Percentiles rank a stretch among this genome's conserved stretches.
Evolutionary conservation across 2,797 vertebrate genomes (phyloP).

Genomic region (Myotis findleyi): DNA sequence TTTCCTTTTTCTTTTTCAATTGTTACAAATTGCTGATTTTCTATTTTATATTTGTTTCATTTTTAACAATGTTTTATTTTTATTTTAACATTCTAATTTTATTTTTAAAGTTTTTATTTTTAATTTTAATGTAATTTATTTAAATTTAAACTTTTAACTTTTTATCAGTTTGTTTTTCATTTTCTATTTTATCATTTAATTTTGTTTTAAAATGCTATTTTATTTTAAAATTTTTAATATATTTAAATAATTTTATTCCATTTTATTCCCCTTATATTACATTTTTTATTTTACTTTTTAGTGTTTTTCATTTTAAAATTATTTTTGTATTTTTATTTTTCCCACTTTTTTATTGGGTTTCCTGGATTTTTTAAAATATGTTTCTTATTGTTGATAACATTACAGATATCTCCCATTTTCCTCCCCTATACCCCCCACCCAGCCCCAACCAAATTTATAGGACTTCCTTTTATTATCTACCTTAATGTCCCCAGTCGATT

Average conservation of each 20-base stretch:
- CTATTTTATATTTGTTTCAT: background rate
- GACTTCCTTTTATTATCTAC: background rate
- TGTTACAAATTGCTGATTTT: background rate
- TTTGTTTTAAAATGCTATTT: background rate
- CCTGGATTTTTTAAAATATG: background rate
- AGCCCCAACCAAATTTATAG: background rate
- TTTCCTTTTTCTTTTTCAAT: slow-evolving; percentile 8
- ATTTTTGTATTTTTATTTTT: background rate
- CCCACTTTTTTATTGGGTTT: background rate
- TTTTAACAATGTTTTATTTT: background rate
- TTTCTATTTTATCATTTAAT: background rate
- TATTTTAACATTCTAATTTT: background rate
- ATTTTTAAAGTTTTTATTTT: slow-evolving; percentile 43
- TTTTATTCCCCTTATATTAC: background rate
- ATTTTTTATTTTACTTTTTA: background rate
- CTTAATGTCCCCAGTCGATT: background rate
- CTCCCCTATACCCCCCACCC: too few relatives aligned
- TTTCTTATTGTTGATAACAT: too few relatives aligned
- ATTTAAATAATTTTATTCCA: background rate
- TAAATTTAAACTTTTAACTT: background rate
- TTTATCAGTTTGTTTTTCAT: background rate
- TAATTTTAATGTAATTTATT: background rate
- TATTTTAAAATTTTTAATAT: background rate
- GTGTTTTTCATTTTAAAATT: background rate
- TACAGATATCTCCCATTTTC: too few relatives aligned